Evolutionary conservation across 2,888 invertebrate species (phyloP), one percentile per base, ranked within the genome.

Genomic region (Cordilura impudica): DNA sequence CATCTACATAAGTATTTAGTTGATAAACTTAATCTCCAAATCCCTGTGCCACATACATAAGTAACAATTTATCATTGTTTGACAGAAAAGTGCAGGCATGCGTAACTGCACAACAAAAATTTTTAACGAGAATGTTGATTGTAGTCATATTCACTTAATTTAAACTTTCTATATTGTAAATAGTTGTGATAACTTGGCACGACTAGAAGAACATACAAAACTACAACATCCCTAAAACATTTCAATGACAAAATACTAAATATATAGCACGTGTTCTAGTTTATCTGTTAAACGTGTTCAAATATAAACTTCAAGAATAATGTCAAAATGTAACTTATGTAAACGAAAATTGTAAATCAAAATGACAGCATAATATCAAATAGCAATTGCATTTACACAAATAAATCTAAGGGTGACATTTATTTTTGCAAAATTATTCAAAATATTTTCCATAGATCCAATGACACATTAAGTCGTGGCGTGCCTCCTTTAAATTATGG

Each of bases 231-330:
- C 66, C 66, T 61, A 66, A 70, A 71, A 29, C 66, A 60, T 54
- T 66, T 71, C 29, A 58, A 61, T 79, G 75, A 79, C 79, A 71
- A 79, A 79, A 79, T 75, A 45, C 49, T 53, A 19, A 75, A 79
- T 71, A 61, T 71, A 14, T 63, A 39, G 75, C 79, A 79, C 79
- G 79, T 79, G 79, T 72, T 72, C 72, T 19, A 75, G 71, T 79
- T 79, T 79, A 79, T 71, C 75, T 72, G 12, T 43, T 35, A 66
- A 75, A 79, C 79, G 79, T 79, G 78, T 35, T 45, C 35, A 63
- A 75, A 71, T 60, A 18, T 67, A 56, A 56, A 18, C 74, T 45
- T 54, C 23, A 35, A 70, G 47, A 69, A 43, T 47, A 23, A 35
- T 60, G 31, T 19, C 10, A 12, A n/a, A n/a, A n/a, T n/a, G n/a